Evolutionary conservation across 2,888 invertebrate species (phyloP).

Genomic region (Mesorhabditis sp.): DNA sequence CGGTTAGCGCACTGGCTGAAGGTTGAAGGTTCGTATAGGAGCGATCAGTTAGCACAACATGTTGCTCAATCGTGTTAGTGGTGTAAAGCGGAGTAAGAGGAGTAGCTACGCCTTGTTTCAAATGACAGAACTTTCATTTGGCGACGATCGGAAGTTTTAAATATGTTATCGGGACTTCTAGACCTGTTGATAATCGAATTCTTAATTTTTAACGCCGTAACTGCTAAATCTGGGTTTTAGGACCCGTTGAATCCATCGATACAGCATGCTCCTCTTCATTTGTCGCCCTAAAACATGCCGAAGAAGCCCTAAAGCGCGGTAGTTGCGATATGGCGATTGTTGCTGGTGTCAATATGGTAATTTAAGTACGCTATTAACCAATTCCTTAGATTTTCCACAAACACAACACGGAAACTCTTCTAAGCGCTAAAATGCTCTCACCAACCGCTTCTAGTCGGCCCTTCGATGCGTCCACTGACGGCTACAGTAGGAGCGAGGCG

Average conservation of each 20-base stretch:
- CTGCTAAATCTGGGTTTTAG: neutral
- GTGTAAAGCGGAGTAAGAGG: neutral
- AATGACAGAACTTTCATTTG: too few species aligned
- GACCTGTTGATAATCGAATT: neutral
- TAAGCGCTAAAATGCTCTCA: neutral
- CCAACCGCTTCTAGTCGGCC: constrained; percentile 38
- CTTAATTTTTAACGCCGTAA: constrained; percentile 55
- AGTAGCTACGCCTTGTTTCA: too few species aligned
- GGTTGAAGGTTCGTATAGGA: constrained; percentile 67
- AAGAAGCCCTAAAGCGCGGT: constrained; percentile 67
- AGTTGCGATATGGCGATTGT: constrained; percentile 47
- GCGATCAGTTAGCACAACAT: too few species aligned
- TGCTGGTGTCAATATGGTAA: constrained; percentile 51
- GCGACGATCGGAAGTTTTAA: too few species aligned
- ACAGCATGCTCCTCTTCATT: constrained; percentile 94
- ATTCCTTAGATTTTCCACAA: neutral
- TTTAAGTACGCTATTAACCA: neutral
- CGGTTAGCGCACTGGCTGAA: constrained; percentile 88
- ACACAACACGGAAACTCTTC: neutral
- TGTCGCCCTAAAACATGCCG: constrained; percentile 61
- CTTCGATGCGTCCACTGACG: constrained; percentile 57
- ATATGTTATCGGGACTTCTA: too few species aligned
- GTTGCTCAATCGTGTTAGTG: neutral
- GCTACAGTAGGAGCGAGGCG: constrained; percentile 57
- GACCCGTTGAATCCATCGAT: constrained; percentile 88